A percentile compares a stretch with the other conserved stretches of the same genome.
These are phyloP conservation scores for Craniophora ligustri DNA, from an alignment of 2,888 invertebrate genomes.

Conservation along the genomic window DNA sequence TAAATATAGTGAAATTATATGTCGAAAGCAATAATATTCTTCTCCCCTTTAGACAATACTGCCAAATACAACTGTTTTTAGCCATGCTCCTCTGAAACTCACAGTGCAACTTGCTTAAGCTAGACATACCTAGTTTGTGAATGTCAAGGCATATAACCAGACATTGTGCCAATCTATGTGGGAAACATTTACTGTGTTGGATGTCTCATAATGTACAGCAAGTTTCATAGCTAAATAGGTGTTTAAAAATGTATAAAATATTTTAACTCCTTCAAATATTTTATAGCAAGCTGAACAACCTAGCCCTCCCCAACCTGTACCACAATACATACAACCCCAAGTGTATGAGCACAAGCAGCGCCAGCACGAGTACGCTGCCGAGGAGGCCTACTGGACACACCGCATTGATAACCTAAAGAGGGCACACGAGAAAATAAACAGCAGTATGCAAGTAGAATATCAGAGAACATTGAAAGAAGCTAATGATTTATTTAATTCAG, in stretches of 20 bases:
- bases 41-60: no score
- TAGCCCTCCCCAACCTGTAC: slow-evolving; percentile 54
- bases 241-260: no score
- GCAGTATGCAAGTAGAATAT: slow-evolving; percentile 79
- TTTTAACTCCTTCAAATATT: slow-evolving; percentile 1
- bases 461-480: slow-evolving; percentile 82
- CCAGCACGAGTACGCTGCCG: slow-evolving; percentile 74
- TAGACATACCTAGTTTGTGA: no score
- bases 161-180: no score
- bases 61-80: no score
- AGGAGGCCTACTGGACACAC: slow-evolving; percentile 83
- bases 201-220: no score
- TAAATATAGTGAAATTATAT: no score
- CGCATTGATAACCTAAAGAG: slow-evolving; percentile 81
- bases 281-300: slow-evolving; percentile 77
- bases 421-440: slow-evolving; percentile 80
- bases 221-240: no score
- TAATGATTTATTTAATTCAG: slow-evolving; percentile 76
- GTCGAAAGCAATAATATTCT: not conserved
- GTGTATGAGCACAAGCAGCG: slow-evolving; percentile 68
- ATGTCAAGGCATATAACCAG: no score
- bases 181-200: no score
- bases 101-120: no score
- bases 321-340: slow-evolving; percentile 69
- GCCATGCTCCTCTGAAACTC: no score